A percentile compares a stretch with the other conserved stretches of the same genome.
phyloP scores from a whole-genome alignment of 1,140 invertebrate genomes.

The Drosophila melanica region DNA sequence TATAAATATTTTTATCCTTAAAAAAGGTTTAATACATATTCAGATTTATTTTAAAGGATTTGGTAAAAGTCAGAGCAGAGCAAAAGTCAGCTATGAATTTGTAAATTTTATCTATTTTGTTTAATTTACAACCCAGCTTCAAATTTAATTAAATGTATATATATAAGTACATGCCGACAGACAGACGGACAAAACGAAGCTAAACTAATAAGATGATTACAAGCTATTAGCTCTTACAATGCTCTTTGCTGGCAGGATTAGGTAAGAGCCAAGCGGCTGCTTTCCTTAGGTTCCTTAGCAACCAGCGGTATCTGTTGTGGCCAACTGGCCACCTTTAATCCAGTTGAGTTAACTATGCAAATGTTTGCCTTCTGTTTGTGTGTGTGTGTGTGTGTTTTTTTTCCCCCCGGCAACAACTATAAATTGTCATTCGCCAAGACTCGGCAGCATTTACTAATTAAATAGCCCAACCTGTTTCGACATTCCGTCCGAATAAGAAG shows the following conservation, averaged over 20 bases:
- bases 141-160: too few relatives aligned
- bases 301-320: constrained; percentile 5
- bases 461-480: constrained; percentile 47
- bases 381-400: too few relatives aligned
- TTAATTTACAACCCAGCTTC: too few relatives aligned
- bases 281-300: neutral
- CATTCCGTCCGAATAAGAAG: constrained; percentile 30
- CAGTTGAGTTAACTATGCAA: constrained; percentile 38
- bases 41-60: too few relatives aligned
- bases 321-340: constrained; percentile 25
- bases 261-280: too few relatives aligned
- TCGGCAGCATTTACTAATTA: constrained; percentile 69
- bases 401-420: constrained; percentile 49
- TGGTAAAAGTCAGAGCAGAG: too few relatives aligned
- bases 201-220: neutral
- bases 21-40: too few relatives aligned
- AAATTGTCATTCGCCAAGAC: constrained; percentile 64
- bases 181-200: too few relatives aligned
- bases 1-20: too few relatives aligned
- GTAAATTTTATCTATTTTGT: too few relatives aligned
- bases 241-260: neutral
- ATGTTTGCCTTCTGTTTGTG: constrained; percentile 39
- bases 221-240: neutral
- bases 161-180: too few relatives aligned
- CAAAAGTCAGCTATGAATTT: too few relatives aligned